A percentile compares a stretch with the other conserved stretches of the same genome.
Evolutionary conservation across 2,888 invertebrate genomes (phyloP).

Genomic region (Amphiduros pacificus): DNA sequence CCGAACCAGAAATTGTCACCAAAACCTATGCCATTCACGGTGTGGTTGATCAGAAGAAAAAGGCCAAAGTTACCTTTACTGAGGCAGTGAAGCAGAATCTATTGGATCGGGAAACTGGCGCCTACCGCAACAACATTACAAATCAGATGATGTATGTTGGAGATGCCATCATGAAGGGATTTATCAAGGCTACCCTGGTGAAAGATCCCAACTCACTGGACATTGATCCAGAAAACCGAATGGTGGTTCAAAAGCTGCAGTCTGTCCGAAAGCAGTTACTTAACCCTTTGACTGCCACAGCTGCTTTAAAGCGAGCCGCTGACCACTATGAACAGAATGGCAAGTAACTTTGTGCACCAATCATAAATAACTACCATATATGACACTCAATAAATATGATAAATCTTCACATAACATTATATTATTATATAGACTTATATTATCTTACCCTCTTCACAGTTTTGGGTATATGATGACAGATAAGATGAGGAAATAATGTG

Average conservation of each 20-base stretch:
- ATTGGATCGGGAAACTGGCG: constrained; percentile 44
- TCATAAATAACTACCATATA: too few relatives aligned
- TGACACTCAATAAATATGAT: too few relatives aligned
- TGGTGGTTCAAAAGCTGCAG: constrained; percentile 46
- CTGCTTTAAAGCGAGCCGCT: constrained; percentile 34
- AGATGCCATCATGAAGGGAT: constrained; percentile 56
- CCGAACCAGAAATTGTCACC: constrained; percentile 39
- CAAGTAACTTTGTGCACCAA: constrained; percentile 14
- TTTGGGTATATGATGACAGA: too few relatives aligned
- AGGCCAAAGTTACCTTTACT: constrained; percentile 34
- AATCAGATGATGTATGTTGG: constrained; percentile 44
- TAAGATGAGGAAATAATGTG: too few relatives aligned
- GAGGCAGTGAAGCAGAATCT: constrained; percentile 38
- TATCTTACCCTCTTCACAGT: too few relatives aligned
- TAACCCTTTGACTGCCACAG: constrained; percentile 41
- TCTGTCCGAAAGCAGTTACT: constrained; percentile 41
- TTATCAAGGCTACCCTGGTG: constrained; percentile 53
- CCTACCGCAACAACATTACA: constrained; percentile 49
- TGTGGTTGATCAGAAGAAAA: constrained; percentile 45
- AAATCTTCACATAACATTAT: too few relatives aligned
- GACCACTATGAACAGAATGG: constrained; percentile 13
- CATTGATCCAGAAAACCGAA: constrained; percentile 50
- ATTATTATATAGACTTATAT: too few relatives aligned
- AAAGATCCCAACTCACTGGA: constrained; percentile 46
- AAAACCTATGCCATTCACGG: constrained; percentile 55